phyloP scores from a whole-genome alignment of 2,888 invertebrate genomes.

The Meteorus cinctellus region DNA sequence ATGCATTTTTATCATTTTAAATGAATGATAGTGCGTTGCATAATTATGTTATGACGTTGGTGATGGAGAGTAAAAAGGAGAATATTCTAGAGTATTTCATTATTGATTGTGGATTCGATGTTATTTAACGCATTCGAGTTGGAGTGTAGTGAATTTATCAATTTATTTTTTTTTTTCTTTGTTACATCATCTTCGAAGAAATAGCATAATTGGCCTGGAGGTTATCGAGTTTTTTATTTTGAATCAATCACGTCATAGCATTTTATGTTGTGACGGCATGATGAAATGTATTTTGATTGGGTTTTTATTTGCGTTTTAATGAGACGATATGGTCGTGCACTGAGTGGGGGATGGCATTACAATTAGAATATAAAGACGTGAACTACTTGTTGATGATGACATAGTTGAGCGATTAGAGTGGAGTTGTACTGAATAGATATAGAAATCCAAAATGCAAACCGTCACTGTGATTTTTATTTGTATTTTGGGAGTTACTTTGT shows the following conservation, averaged over 20 bases:
- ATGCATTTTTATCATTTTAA: neutral
- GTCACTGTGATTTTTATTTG: neutral
- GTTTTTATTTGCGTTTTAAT: neutral
- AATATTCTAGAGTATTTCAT: no score
- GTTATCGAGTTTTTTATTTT: neutral
- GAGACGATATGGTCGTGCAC: no score
- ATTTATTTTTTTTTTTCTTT: no score
- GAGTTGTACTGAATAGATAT: neutral
- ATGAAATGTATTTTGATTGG: neutral
- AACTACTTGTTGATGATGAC: neutral
- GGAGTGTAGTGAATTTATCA: no score
- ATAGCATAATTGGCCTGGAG: neutral
- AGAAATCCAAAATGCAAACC: neutral
- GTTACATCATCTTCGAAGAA: neutral
- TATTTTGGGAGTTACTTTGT: neutral
- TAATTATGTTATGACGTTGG: no score
- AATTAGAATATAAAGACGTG: neutral
- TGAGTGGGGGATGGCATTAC: neutral
- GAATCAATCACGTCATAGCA: neutral
- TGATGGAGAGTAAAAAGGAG: no score
- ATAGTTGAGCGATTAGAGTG: neutral
- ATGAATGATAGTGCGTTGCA: neutral
- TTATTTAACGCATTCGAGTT: no score
- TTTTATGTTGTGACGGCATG: neutral
- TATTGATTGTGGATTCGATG: no score